These are phyloP conservation scores for Urocolius indicus DNA, from an alignment of 2,113 vertebrate genomes.

Conservation along the genomic window DNA sequence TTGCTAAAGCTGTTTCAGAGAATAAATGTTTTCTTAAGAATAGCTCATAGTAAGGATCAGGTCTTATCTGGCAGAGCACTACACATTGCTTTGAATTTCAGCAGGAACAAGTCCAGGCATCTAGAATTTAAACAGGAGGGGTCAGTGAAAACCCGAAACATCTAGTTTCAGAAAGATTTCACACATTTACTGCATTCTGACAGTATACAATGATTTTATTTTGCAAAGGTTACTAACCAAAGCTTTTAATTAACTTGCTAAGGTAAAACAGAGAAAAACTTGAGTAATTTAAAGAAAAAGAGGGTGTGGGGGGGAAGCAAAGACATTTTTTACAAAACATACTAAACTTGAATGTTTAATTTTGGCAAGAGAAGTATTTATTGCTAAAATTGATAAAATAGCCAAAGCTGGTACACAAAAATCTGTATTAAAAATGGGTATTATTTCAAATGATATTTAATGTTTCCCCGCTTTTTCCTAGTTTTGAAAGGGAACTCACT, in stretches of 20 bases:
- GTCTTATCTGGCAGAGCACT: neutral
- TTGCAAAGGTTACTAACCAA: neutral
- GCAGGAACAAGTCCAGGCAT: neutral
- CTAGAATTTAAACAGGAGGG: neutral
- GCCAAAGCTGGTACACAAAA: neutral
- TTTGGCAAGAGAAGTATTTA: neutral
- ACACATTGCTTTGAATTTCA: neutral
- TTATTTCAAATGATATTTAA: neutral
- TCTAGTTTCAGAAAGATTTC: neutral
- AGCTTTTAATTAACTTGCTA: neutral
- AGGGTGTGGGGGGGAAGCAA: neutral
- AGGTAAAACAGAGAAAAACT: neutral
- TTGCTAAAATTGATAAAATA: neutral
- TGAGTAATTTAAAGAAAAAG: neutral
- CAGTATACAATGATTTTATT: neutral
- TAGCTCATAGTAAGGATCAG: neutral
- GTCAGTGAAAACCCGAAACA: neutral
- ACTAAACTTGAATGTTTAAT: neutral
- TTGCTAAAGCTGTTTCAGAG: neutral
- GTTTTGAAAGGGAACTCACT: neutral
- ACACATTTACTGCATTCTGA: neutral
- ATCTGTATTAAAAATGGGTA: neutral
- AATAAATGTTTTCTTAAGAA: neutral
- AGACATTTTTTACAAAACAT: neutral
- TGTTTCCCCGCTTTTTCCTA: neutral